These are phyloP conservation scores for Acrocephalus scirpaceus DNA, from an alignment of 2,797 vertebrate species.

Conservation along the genomic window DNA sequence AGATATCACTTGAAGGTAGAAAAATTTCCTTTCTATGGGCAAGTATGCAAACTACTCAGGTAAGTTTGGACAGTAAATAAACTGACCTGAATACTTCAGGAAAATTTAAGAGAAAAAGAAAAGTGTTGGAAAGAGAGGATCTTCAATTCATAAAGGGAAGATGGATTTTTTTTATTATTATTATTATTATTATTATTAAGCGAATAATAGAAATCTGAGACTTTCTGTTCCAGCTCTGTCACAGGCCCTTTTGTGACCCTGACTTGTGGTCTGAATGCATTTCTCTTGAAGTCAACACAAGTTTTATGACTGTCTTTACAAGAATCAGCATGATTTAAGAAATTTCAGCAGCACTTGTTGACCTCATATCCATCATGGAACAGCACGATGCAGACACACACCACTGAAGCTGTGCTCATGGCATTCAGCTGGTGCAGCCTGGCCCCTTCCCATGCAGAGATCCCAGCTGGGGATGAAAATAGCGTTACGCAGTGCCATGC, in stretches of 20 bases:
- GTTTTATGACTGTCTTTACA: slow-evolving; percentile 20
- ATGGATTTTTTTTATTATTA: not conserved
- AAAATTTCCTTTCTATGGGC: slow-evolving; percentile 32
- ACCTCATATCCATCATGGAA: not conserved
- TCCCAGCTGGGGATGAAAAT: not conserved
- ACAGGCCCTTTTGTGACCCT: not conserved
- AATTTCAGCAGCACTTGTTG: not conserved
- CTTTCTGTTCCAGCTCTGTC: not conserved
- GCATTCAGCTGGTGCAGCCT: not conserved
- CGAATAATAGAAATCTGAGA: not conserved
- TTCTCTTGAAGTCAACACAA: not conserved
- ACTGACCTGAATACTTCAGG: not conserved
- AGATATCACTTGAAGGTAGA: slow-evolving; percentile 56
- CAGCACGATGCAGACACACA: not conserved
- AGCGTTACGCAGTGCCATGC: not conserved
- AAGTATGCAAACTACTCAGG: slow-evolving; percentile 57
- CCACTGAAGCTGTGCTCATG: not conserved
- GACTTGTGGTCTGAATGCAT: not conserved
- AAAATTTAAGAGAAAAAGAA: not conserved
- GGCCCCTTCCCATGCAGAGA: not conserved
- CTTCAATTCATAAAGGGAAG: not conserved
- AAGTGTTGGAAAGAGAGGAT: not conserved
- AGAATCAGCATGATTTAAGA: not conserved
- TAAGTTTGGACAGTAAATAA: slow-evolving; percentile 31
- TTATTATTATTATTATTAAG: not conserved